Conservation (phyloP, 2,888 invertebrate species). For the Osmoderma eremita region DNA sequence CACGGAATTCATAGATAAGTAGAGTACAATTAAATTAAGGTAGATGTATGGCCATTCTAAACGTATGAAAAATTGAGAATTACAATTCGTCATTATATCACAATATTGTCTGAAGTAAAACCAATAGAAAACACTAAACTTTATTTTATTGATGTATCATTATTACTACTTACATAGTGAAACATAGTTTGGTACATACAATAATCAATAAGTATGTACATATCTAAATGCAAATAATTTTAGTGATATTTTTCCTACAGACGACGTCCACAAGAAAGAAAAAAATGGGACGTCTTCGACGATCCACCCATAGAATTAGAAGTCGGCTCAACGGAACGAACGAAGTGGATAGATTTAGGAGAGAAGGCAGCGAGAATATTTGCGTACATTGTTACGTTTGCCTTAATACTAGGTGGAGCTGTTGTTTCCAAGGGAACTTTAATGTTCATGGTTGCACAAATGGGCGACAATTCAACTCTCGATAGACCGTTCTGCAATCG, state of each 20-base stretch:
- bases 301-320: slow-evolving; percentile 75
- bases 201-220: not conserved
- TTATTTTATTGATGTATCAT: not conserved
- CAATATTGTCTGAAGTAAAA: no score
- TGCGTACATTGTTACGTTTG: slow-evolving; percentile 75
- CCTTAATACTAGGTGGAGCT: slow-evolving; percentile 72
- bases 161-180: no score
- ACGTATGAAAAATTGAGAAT: no score
- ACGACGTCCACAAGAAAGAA: slow-evolving; percentile 59
- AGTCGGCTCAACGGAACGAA: slow-evolving; percentile 74
- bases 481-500: slow-evolving; percentile 69
- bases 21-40: no score
- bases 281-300: slow-evolving; percentile 84
- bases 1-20: no score
- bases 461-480: slow-evolving; percentile 54
- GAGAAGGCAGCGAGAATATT: slow-evolving; percentile 74
- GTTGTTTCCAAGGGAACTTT: slow-evolving; percentile 79
- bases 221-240: not conserved
- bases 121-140: not conserved
- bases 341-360: slow-evolving; percentile 70
- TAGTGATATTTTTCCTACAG: slow-evolving; percentile 9
- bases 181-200: not conserved
- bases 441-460: slow-evolving; percentile 78
- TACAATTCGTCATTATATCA: no score
- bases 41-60: no score